Conservation (phyloP, 2,113 vertebrate species). For the Paedocypris sp. region DNA sequence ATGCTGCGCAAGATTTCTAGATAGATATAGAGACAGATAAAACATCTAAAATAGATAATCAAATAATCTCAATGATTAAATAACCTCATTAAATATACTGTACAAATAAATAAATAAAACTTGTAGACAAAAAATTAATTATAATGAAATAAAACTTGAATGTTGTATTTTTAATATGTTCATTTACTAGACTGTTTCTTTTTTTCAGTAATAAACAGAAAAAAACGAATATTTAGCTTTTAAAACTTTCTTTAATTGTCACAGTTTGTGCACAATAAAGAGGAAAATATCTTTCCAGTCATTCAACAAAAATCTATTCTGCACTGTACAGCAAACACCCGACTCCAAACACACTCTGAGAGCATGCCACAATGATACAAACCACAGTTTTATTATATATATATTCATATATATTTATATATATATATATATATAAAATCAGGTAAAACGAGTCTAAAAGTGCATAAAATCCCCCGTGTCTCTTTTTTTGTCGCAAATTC, state of each 20-base stretch:
- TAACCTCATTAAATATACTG: no score
- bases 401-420: no score
- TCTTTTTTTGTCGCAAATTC: constrained; percentile 37
- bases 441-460: constrained; percentile 62
- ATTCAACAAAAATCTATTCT: constrained; percentile 41
- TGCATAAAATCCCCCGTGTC: constrained; percentile 85
- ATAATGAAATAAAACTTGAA: no score
- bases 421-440: no score
- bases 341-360: constrained; percentile 34
- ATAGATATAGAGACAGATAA: no score
- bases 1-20: no score
- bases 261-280: constrained; percentile 65
- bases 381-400: constrained; percentile 41
- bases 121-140: no score
- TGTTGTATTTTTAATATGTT: no score
- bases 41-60: no score
- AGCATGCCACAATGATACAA: constrained; percentile 51
- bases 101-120: not conserved
- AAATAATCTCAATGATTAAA: no score
- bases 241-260: constrained; percentile 56
- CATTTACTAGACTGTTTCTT: no score
- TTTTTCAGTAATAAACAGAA: not conserved
- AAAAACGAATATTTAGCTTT: not conserved
- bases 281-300: constrained; percentile 51
- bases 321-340: constrained; percentile 29